These are phyloP conservation scores for Mimas tiliae DNA, from an alignment of 2,888 invertebrate species.

Conservation along the genomic window DNA sequence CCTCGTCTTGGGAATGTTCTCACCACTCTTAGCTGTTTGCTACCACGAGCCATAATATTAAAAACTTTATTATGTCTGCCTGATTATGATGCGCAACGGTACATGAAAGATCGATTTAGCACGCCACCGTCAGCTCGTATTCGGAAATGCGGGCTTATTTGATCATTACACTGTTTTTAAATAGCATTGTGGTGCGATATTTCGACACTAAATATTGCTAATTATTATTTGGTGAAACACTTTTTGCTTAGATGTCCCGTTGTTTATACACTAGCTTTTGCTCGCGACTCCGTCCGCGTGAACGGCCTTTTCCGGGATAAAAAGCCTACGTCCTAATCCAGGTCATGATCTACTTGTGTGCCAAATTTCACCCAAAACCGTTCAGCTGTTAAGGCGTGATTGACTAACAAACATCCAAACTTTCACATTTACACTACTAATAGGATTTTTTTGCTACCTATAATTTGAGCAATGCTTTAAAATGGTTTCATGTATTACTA, in stretches of 20 bases:
- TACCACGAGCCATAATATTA: constrained; percentile 44
- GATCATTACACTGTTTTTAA: constrained; percentile 3
- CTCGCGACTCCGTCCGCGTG: too few species aligned
- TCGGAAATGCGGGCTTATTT: constrained; percentile 25
- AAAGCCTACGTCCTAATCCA: too few species aligned
- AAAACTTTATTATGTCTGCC: constrained; percentile 35
- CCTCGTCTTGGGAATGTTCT: constrained; percentile 54
- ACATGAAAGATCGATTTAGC: constrained; percentile 32
- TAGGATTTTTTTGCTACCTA: neutral
- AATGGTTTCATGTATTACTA: too few species aligned
- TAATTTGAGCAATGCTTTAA: too few species aligned
- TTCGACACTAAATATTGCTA: neutral
- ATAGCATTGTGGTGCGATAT: neutral
- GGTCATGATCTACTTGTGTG: too few species aligned
- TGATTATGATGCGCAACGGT: constrained; percentile 40
- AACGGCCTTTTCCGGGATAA: too few species aligned
- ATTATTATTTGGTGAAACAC: constrained; percentile 10
- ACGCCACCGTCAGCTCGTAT: constrained; percentile 22
- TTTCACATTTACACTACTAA: too few species aligned
- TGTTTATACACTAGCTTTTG: neutral
- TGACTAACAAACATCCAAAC: too few species aligned
- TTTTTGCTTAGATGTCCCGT: neutral
- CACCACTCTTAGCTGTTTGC: constrained; percentile 40
- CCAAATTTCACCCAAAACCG: too few species aligned
- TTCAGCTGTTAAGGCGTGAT: too few species aligned